A percentile compares a stretch with the other conserved stretches of the same genome.
Conservation (phyloP, 2,113 vertebrate species). For the Austrofundulus limnaeus region DNA sequence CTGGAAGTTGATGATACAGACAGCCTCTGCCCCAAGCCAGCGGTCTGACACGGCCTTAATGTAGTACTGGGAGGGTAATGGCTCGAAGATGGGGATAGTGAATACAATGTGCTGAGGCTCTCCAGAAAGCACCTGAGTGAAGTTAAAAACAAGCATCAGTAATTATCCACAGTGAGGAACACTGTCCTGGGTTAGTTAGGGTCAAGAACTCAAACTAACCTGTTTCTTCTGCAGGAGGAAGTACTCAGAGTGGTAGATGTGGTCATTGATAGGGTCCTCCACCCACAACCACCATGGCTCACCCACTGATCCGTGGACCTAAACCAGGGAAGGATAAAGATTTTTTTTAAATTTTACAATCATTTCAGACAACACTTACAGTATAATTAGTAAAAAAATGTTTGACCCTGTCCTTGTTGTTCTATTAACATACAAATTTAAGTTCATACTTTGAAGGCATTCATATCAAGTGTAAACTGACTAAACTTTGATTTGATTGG, state of each 20-base stretch:
- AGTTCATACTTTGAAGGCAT: too few species aligned
- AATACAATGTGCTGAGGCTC: conserved; percentile 92
- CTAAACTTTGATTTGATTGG: too few species aligned
- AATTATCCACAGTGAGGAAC: not conserved
- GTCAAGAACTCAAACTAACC: conserved; percentile 66
- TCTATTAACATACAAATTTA: too few species aligned
- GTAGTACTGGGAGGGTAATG: conserved; percentile 96
- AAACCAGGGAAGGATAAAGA: conserved; percentile 4
- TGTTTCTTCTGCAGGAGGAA: conserved; percentile 98
- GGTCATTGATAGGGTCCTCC: conserved; percentile 95
- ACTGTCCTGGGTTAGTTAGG: rapidly evolving
- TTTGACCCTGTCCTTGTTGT: too few species aligned
- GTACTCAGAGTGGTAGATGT: conserved; percentile 98
- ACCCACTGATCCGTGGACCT: conserved; percentile 94
- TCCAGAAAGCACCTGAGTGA: conserved; percentile 84
- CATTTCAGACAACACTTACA: not conserved
- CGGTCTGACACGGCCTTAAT: conserved; percentile 94
- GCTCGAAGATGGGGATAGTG: conserved; percentile 98
- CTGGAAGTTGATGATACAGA: conserved; percentile 97
- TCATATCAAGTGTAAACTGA: too few species aligned
- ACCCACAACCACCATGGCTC: conserved; percentile 99
- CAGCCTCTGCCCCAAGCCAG: conserved; percentile 93
- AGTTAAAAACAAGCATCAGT: not conserved
- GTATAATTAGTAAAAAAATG: too few species aligned
- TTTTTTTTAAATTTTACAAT: too few species aligned